Percentiles rank a stretch among this genome's conserved stretches.
Evolutionary conservation across 2,888 invertebrate species (phyloP).

Genomic region (Hecatera dysodea): DNA sequence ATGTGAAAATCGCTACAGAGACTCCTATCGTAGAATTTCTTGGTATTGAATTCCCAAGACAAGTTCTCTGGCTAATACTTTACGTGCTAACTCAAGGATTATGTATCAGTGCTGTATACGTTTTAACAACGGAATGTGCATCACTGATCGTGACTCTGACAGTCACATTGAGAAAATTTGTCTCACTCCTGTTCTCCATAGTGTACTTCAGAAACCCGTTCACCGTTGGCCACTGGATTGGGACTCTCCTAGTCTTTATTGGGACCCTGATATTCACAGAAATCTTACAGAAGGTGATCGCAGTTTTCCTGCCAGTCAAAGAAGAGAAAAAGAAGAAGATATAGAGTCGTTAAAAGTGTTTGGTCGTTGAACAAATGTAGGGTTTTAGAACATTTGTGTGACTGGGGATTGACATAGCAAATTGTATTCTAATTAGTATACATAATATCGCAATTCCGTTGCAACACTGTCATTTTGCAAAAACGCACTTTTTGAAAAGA

Average conservation of each 20-base stretch:
- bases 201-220: constrained; percentile 98
- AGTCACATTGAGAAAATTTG: constrained; percentile 98
- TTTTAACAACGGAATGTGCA: constrained; percentile 97
- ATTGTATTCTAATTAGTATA: not conserved
- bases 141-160: constrained; percentile 98
- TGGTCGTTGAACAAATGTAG: constrained; percentile 13
- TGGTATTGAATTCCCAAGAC: constrained; percentile 91
- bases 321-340: constrained; percentile 81
- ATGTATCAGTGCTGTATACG: constrained; percentile 98
- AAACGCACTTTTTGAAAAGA: too few relatives aligned
- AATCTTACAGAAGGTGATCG: constrained; percentile 90
- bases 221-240: constrained; percentile 97
- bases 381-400: not conserved
- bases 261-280: constrained; percentile 98
- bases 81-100: constrained; percentile 97
- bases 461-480: too few relatives aligned
- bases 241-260: constrained; percentile 96
- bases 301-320: constrained; percentile 76
- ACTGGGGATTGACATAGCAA: constrained; percentile 11
- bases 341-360: constrained; percentile 63
- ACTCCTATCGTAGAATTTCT: constrained; percentile 92
- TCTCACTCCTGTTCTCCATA: constrained; percentile 98
- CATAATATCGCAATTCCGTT: too few relatives aligned
- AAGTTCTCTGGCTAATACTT: constrained; percentile 94
- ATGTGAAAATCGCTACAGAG: constrained; percentile 93